Base-by-base conservation (phyloP, 1,140 invertebrate species). In the Brachionus rotundiformis region DNA sequence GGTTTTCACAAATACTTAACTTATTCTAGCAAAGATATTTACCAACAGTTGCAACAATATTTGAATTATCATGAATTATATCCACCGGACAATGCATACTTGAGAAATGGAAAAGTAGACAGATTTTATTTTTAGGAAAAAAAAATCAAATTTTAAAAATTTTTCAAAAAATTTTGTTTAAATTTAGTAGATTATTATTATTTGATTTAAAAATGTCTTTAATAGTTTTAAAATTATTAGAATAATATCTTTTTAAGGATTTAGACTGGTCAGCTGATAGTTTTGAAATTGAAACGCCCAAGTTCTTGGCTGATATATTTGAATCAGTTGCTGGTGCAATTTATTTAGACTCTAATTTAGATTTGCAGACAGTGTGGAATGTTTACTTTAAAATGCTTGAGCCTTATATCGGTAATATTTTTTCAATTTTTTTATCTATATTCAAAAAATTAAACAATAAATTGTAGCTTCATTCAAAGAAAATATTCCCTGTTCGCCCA, bases 321-420 rank as follows among this genome's bases (percentile, higher is more conserved):
- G 98, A 99, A 89, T 97, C 96, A 0, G 90, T 99, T 8, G 96
- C 96, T 39, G 98, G 96, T 25, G 97, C 97, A 7, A 95, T 99
- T 84, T 99, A 95, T 87, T 89, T 98, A 13, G 96, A 98, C 85
- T 94, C 93, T 83, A 92, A 91, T 36, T 95, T 97, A 93, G 95
- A 95, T 0, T 89, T 99, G 39, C 95, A 98, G 85, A 93, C 94
- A 5, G 96, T 99, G 2, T 99, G 97, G 98, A 90, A 90, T 65
- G 94, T 98, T 5, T 98, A 98, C 89, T 96, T 93, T 87, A 90
- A 91, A 23, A 94, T 99, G 88, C 98, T 99, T 95, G 92, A 92
- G 79, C 92, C 92, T 0, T 95, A 98, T 89, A 95, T 99, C n/a
- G 16, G 73, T 77, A n/a, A 39, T 13, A 23, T 0, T 19, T 49